These are phyloP conservation scores for Falcaria lacertinaria DNA, from an alignment of 2,888 invertebrate species.

Conservation along the genomic window DNA sequence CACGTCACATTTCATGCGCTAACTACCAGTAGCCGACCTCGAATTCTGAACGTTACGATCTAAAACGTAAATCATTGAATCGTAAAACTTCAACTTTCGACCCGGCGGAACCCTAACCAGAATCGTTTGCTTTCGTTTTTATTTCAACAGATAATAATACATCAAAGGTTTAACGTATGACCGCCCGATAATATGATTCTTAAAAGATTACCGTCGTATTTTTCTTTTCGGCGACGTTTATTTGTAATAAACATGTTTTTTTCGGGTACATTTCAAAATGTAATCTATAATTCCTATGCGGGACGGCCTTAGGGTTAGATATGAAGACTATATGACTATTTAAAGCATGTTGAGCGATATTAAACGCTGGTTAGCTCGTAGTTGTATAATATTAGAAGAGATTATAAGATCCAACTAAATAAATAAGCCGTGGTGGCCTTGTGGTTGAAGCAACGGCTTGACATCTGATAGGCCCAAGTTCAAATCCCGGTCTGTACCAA, in stretches of 20 bases:
- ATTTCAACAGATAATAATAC: conserved; percentile 64
- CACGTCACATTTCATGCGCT: too few relatives aligned
- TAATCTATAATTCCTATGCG: conserved; percentile 21
- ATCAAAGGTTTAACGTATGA: conserved; percentile 63
- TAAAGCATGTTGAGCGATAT: neutral
- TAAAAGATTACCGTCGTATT: conserved; percentile 51
- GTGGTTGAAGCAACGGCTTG: too few relatives aligned
- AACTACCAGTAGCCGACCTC: neutral
- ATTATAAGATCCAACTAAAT: neutral
- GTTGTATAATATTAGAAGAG: neutral
- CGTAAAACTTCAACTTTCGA: neutral
- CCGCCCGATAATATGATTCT: conserved; percentile 45
- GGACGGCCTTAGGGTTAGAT: neutral
- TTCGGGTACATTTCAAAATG: conserved; percentile 36
- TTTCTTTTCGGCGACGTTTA: conserved; percentile 52
- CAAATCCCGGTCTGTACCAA: too few relatives aligned
- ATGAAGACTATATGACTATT: neutral
- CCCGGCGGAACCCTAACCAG: conserved; percentile 40
- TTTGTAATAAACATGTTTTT: conserved; percentile 66
- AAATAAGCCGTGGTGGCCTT: too few relatives aligned
- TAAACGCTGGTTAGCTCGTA: too few relatives aligned
- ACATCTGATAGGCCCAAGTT: too few relatives aligned
- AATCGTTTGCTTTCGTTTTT: conserved; percentile 38
- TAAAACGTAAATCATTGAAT: neutral
- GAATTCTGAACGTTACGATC: neutral